phyloP scores from a whole-genome alignment of 2,113 vertebrate species.

The Cervus canadensis region DNA sequence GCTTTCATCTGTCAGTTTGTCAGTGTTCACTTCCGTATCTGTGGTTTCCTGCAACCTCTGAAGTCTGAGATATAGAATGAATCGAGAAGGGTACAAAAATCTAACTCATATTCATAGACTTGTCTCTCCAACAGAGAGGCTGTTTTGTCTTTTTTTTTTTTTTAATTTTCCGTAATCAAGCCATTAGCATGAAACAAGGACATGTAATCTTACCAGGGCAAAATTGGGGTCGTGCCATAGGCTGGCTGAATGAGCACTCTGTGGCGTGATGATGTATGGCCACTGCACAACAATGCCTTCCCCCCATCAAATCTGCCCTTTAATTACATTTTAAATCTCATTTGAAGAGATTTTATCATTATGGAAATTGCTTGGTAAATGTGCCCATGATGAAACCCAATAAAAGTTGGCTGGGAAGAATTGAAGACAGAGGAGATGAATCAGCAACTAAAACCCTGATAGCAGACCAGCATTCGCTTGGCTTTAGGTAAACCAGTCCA shows the following conservation, averaged over 20 bases:
- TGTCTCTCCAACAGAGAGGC: constrained; percentile 72
- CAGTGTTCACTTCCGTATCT: constrained; percentile 37
- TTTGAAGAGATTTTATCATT: constrained; percentile 79
- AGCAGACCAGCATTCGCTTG: background rate
- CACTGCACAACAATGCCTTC: constrained; percentile 67
- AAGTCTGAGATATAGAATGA: constrained; percentile 58
- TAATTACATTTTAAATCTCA: constrained; percentile 81
- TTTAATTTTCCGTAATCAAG: constrained; percentile 77
- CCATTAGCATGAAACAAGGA: constrained; percentile 81
- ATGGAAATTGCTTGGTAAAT: constrained; percentile 78
- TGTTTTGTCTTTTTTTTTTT: constrained; percentile 68
- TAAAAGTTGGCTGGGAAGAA: constrained; percentile 67
- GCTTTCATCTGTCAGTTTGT: constrained; percentile 59
- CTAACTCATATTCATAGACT: constrained; percentile 78
- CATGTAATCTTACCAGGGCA: constrained; percentile 78
- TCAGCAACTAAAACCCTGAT: constrained; percentile 47
- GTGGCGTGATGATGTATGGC: constrained; percentile 77
- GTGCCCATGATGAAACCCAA: constrained; percentile 61
- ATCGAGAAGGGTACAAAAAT: constrained; percentile 56
- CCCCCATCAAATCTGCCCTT: constrained; percentile 72
- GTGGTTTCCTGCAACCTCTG: constrained; percentile 55
- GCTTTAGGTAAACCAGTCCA: background rate
- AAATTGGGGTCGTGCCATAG: constrained; percentile 81
- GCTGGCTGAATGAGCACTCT: constrained; percentile 72
- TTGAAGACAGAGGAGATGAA: constrained; percentile 53